Conservation (phyloP, 2,113 vertebrate genomes). For the Chaetodon trifascialis region DNA sequence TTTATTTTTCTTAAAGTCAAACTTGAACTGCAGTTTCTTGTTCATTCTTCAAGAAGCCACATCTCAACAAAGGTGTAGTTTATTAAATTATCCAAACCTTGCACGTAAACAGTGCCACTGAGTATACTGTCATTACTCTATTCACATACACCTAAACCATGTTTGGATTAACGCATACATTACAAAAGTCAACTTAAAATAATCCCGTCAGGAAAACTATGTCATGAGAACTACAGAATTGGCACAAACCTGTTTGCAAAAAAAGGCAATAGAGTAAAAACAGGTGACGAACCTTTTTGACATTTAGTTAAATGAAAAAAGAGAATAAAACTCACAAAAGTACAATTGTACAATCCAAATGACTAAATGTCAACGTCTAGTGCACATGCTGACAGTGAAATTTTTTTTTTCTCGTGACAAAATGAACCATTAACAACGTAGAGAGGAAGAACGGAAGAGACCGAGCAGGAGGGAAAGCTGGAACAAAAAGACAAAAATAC, state of each 20-base stretch:
- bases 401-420: slow-evolving; percentile 64
- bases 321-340: slow-evolving; percentile 66
- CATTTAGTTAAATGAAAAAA: slow-evolving; percentile 73
- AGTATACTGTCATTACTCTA: slow-evolving; percentile 58
- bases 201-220: slow-evolving; percentile 60
- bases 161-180: slow-evolving; percentile 72
- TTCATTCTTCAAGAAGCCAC: slow-evolving; percentile 32
- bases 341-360: slow-evolving; percentile 79
- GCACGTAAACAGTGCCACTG: slow-evolving; percentile 74
- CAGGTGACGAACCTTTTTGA: slow-evolving; percentile 64
- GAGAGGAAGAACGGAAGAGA: slow-evolving; percentile 57
- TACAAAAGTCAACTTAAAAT: slow-evolving; percentile 79
- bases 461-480: slow-evolving; percentile 59
- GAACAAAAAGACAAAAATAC: slow-evolving; percentile 29
- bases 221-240: slow-evolving; percentile 71
- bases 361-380: slow-evolving; percentile 78
- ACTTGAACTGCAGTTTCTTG: slow-evolving; percentile 1
- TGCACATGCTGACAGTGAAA: slow-evolving; percentile 76
- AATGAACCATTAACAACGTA: slow-evolving; percentile 51
- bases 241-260: slow-evolving; percentile 76
- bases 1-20: slow-evolving; percentile 23
- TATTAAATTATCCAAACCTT: slow-evolving; percentile 82
- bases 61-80: slow-evolving; percentile 76
- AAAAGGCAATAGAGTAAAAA: slow-evolving; percentile 74
- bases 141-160: slow-evolving; percentile 65